These are phyloP conservation scores for Agriopis leucophaearia DNA, from an alignment of 2,888 invertebrate genomes.

Conservation along the genomic window DNA sequence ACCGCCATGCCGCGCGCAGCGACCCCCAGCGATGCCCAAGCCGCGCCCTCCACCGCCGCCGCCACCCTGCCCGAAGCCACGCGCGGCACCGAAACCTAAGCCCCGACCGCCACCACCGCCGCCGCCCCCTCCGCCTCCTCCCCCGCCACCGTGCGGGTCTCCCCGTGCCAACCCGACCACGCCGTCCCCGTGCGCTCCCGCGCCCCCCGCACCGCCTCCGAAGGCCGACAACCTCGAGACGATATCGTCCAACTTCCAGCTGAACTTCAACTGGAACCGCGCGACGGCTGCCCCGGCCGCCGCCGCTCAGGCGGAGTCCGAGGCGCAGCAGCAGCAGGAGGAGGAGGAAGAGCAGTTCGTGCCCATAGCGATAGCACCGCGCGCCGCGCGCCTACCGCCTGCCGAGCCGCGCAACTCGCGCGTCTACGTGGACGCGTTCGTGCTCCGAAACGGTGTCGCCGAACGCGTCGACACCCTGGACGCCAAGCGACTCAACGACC, in stretches of 20 bases:
- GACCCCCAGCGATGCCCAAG: constrained; percentile 46
- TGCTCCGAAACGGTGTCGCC: constrained; percentile 76
- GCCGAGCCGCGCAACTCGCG: constrained; percentile 68
- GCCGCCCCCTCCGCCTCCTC: constrained; percentile 64
- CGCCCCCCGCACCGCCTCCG: constrained; percentile 60
- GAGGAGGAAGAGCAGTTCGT: constrained; percentile 41
- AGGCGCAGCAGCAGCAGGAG: constrained; percentile 39
- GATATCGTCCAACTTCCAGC: constrained; percentile 74
- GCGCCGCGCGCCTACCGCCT: constrained; percentile 72
- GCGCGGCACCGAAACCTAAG: constrained; percentile 70
- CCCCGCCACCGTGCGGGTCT: constrained; percentile 67
- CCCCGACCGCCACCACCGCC: constrained; percentile 65
- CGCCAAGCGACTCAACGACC: constrained; percentile 59
- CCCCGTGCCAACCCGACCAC: constrained; percentile 75
- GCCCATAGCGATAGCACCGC: constrained; percentile 71
- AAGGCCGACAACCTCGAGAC: constrained; percentile 66
- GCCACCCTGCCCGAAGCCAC: constrained; percentile 63
- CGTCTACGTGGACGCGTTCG: constrained; percentile 80
- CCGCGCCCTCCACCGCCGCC: constrained; percentile 45
- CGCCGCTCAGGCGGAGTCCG: constrained; percentile 49
- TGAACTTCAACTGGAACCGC: constrained; percentile 75
- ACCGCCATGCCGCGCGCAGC: constrained; percentile 60
- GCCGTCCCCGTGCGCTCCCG: constrained; percentile 66
- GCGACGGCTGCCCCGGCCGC: constrained; percentile 57
- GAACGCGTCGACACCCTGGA: constrained; percentile 74